Conservation (phyloP, 2,113 vertebrate species). For the Heterotilapia buettikoferi region DNA sequence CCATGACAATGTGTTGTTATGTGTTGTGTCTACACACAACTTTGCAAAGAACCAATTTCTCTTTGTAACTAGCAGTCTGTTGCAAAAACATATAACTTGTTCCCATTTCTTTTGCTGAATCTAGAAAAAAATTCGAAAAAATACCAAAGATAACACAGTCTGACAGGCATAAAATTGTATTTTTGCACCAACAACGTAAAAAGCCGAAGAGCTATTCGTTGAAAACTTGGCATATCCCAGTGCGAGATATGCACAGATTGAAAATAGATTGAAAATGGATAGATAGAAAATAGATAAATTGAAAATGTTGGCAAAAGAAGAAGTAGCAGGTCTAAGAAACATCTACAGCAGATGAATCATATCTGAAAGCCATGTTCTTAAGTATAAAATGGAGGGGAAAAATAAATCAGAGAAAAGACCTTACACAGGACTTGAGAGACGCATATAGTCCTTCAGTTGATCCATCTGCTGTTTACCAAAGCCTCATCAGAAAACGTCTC, state of each 20-base stretch:
- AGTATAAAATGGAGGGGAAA: not conserved
- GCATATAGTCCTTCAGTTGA: not conserved
- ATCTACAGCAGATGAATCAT: not conserved
- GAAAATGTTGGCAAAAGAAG: not conserved
- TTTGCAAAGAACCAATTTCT: not conserved
- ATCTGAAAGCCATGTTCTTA: not conserved
- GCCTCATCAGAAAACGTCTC: not conserved
- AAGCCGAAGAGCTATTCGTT: not conserved
- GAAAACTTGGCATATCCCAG: not conserved
- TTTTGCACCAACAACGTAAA: not conserved
- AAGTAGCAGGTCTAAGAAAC: not conserved
- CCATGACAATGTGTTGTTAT: not conserved
- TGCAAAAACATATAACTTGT: not conserved
- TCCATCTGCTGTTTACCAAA: not conserved
- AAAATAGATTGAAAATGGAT: not conserved
- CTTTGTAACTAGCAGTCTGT: not conserved
- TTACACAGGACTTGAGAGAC: not conserved
- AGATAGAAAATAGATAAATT: not conserved
- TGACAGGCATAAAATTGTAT: not conserved
- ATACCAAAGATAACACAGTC: not conserved
- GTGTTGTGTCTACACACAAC: not conserved
- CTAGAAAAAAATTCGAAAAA: rapidly evolving
- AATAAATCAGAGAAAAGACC: too few relatives aligned
- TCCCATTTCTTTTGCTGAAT: not conserved
- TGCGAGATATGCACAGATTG: not conserved